Evolutionary conservation across 2,888 invertebrate genomes (phyloP), one percentile per base, ranked within the genome.

Genomic region (Xanthorhoe spadicearia): DNA sequence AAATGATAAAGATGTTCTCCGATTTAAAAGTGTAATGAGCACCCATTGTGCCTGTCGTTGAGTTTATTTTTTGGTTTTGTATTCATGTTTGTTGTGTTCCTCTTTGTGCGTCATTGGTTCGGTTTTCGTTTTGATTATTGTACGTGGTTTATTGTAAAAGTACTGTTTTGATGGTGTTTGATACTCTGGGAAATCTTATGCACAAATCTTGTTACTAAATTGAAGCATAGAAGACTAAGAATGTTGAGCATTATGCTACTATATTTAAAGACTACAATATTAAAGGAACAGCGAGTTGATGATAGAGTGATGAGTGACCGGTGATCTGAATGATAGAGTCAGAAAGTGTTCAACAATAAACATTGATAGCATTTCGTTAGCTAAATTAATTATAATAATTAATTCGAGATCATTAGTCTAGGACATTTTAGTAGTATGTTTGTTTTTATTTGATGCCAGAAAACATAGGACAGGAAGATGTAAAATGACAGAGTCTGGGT

Each of bases 11-110:
- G 67, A 64, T 68, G 58, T 68, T 64, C 64, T 32, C 56, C 56
- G 57, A 61, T 68, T 64, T 64, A 57, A 64, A 64, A 61, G 57
- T 65, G 59, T 69, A 65, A 69, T 69, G 68, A 65, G 68, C 52
- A 38, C 51, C 65, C 55, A 69, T 69, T 66, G 66, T 67, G 49
- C 56, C 64, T 55, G 54, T 35, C 62, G 55, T 60, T 49, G 46
- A n/a, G 38, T 53, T 55, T 57, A 18, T 58, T 55, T 68, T 54
- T 68, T 49, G 19, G 35, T 54, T 54, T 64, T 28, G 23, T 43
- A 13, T 38, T 17, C 58, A 49, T 51, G 38, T 64, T 55, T 55
- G 60, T 55, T 61, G 17, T 50, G 18, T 65, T 51, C 6, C 46
- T 17, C 53, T n/a, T 23, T 43, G 38, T 43, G 13, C 3, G 10